Evolutionary conservation across 1,140 invertebrate genomes (phyloP), one percentile per base, ranked within the genome.

Genomic region (Lordiphosa clarofinis): DNA sequence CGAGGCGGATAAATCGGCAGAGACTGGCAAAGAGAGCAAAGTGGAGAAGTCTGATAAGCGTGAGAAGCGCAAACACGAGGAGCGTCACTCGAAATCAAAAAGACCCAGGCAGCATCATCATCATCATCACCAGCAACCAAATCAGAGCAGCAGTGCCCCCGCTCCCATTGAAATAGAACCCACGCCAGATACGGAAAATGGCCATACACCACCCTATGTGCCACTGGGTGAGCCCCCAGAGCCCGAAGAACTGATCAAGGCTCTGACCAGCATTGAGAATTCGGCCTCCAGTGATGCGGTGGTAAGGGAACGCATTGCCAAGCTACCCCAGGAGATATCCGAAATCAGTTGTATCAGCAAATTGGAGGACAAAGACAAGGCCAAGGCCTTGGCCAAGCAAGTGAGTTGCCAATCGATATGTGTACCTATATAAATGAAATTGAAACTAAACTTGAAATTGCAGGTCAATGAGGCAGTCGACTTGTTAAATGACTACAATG

Each of bases 241-340:
- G 87, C 95, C 95, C 1, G 95, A 96, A 87, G 95, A 97, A 88
- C 91, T 97, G 8, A 94, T 97, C 68, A 95, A 95, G 90, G 92
- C 91, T 0, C 90, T 97, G 37, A 90, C 95, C 90, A 96, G 96
- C 74, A 91, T 99, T 66, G 97, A 99, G 90, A 96, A 95, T 73
- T 96, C 96, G 66, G 96, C 97, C 1, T 98, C 97, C 0, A 95
- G 95, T 69, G 97, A 99, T 92, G 97, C 97, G 50, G 92, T 92
- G 21, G 95, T 98, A 0, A 90, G 97, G 86, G 96, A 98, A 89
- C 94, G 95, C 82, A 99, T 99, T 70, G 96, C 97, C 0, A 96
- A 95, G 43, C 90, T 99, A 33, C 97, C 97, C 1, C 94, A 95
- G 43, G 97, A 98, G 91, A 96, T 99, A 3, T 98, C 97, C 3